These are phyloP conservation scores for Sinocyclocheilus grahami DNA, from an alignment of 2,113 vertebrate genomes.

Conservation along the genomic window DNA sequence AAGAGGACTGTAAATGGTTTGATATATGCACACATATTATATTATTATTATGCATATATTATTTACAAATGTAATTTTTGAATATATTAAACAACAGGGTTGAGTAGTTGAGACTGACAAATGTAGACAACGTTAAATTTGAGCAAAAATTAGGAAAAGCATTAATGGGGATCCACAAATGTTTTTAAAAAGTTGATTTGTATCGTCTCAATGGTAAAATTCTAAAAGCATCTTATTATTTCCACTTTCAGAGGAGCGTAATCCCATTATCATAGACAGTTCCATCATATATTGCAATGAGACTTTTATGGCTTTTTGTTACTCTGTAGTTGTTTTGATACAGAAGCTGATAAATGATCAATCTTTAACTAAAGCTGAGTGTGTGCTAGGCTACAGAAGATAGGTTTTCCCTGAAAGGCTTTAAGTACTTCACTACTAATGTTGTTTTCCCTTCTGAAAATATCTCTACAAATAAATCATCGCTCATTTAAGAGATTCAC, in stretches of 20 bases:
- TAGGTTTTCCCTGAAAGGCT: conserved; percentile 13
- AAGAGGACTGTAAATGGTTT: neutral
- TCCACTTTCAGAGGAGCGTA: neutral
- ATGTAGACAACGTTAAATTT: neutral
- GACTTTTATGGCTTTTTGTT: conserved; percentile 20
- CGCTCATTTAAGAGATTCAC: conserved; percentile 1
- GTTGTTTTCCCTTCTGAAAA: conserved; percentile 15
- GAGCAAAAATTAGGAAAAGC: neutral
- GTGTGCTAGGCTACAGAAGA: conserved; percentile 32
- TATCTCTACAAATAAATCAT: conserved; percentile 29
- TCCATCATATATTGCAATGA: conserved; percentile 18
- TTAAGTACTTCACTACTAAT: conserved; percentile 20
- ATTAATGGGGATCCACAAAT: neutral
- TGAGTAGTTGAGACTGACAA: neutral
- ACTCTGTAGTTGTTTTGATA: conserved; percentile 19
- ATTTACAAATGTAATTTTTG: no score
- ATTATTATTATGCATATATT: no score
- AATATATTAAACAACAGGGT: neutral
- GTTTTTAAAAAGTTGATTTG: neutral
- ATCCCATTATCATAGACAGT: neutral
- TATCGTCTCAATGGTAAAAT: neutral
- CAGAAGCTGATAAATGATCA: conserved; percentile 26
- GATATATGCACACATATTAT: neutral
- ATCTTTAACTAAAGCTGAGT: conserved; percentile 22
- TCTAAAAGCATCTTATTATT: neutral